phyloP scores from a whole-genome alignment of 1,140 invertebrate genomes.

The Panagrolaimus sp. region DNA sequence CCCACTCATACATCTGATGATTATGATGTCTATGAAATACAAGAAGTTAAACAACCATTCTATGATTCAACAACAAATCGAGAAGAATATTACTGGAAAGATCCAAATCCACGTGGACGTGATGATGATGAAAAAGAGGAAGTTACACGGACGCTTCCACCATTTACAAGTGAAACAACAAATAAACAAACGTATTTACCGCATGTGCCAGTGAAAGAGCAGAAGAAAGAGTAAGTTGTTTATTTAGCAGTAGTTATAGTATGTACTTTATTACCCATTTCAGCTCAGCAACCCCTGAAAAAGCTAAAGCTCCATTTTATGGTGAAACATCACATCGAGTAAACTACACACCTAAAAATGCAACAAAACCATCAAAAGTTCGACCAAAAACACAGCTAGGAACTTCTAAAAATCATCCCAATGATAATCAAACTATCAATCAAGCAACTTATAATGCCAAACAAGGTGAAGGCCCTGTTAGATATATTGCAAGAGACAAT shows the following conservation, averaged over 20 bases:
- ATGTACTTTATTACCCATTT: neutral
- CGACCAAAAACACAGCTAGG: conserved; percentile 2
- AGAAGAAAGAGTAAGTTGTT: neutral
- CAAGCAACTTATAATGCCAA: neutral
- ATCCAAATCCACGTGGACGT: neutral
- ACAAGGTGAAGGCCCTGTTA: neutral
- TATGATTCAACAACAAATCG: neutral
- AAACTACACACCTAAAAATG: neutral
- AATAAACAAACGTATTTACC: neutral
- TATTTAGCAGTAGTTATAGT: too few species aligned
- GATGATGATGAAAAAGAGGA: neutral
- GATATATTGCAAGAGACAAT: conserved; percentile 9
- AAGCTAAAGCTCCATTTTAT: neutral
- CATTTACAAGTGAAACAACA: neutral
- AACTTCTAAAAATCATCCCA: neutral
- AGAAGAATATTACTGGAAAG: neutral
- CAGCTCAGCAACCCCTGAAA: neutral
- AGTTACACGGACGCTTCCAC: neutral
- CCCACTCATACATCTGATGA: neutral
- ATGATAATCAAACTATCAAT: neutral
- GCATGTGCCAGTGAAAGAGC: neutral
- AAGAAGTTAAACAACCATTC: neutral
- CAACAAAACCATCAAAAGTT: neutral
- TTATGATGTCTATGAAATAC: neutral
- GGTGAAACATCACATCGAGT: neutral